A percentile compares a stretch with the other conserved stretches of the same genome.
phyloP scores from a whole-genome alignment of 2,797 vertebrate species.

The Dermochelys coriacea region DNA sequence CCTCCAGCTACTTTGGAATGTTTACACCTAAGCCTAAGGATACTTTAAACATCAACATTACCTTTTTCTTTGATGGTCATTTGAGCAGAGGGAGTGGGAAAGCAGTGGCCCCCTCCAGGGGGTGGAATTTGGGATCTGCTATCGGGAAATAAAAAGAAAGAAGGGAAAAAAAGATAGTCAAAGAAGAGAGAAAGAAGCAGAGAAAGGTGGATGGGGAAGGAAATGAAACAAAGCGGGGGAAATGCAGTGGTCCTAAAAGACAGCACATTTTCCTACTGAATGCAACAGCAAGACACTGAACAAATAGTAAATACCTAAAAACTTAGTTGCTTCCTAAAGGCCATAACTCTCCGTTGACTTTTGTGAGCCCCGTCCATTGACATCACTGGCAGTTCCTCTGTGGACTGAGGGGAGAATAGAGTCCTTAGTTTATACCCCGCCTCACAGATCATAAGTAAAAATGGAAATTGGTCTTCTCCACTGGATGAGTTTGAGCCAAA shows the following conservation, averaged over 20 bases:
- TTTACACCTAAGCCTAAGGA: conserved; percentile 11
- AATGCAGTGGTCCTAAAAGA: not conserved
- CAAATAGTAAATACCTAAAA: not conserved
- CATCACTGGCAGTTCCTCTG: not conserved
- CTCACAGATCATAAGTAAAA: not conserved
- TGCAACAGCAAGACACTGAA: not conserved
- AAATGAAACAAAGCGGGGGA: too few species aligned
- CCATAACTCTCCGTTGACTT: not conserved
- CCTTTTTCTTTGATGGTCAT: conserved; percentile 20
- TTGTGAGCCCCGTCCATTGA: not conserved
- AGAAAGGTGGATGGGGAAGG: not conserved
- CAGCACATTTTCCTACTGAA: conserved; percentile 39
- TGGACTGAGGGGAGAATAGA: not conserved
- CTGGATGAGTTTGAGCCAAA: not conserved
- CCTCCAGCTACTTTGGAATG: conserved; percentile 11
- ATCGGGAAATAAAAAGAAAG: not conserved
- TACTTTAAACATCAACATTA: conserved; percentile 13
- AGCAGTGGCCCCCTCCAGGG: conserved; percentile 2
- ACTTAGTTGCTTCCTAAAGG: not conserved
- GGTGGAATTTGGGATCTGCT: not conserved
- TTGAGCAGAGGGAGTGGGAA: not conserved
- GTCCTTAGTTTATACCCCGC: not conserved
- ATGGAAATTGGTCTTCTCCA: not conserved
- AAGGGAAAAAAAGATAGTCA: not conserved
- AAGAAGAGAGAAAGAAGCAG: not conserved